Evolutionary conservation across 1,140 invertebrate genomes (phyloP).

Genomic region (Saccostrea glomerata): DNA sequence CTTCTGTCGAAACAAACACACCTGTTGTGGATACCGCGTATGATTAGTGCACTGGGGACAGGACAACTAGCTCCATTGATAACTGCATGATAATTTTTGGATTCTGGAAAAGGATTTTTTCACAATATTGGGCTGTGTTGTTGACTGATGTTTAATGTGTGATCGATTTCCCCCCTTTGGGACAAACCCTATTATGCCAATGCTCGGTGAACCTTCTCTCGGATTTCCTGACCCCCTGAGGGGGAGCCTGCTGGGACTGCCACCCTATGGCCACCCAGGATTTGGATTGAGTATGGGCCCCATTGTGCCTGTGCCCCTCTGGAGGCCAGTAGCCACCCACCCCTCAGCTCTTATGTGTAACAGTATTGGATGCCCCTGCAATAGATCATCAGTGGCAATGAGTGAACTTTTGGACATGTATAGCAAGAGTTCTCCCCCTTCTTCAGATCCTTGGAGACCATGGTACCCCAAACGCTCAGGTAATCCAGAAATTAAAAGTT

Average conservation of each 20-base stretch:
- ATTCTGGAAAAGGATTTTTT: conserved; percentile 3
- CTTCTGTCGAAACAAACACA: not conserved
- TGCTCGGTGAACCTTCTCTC: conserved; percentile 53
- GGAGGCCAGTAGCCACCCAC: conserved; percentile 48
- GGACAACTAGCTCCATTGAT: not conserved
- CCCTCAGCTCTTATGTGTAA: conserved; percentile 46
- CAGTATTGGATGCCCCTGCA: conserved; percentile 51
- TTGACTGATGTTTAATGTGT: conserved; percentile 42
- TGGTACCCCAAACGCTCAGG: conserved; percentile 56
- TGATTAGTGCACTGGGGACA: not conserved
- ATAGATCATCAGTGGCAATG: conserved; percentile 21
- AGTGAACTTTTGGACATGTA: conserved; percentile 22
- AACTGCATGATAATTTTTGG: not conserved
- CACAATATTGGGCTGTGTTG: not conserved
- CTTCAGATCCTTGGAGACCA: conserved; percentile 41
- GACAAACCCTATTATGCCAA: conserved; percentile 49
- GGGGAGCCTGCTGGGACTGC: conserved; percentile 10
- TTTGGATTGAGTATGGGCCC: conserved; percentile 46
- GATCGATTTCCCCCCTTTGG: conserved; percentile 35
- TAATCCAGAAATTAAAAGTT: conserved; percentile 22
- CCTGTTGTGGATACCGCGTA: conserved; percentile 2
- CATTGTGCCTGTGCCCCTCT: conserved; percentile 49
- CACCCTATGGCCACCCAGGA: conserved; percentile 36
- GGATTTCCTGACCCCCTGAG: conserved; percentile 46
- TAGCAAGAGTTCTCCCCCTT: conserved; percentile 5